Evolutionary conservation across 2,797 vertebrate species (phyloP), one percentile per base, ranked within the genome.

Genomic region (Paratrypauchen microcephalus): DNA sequence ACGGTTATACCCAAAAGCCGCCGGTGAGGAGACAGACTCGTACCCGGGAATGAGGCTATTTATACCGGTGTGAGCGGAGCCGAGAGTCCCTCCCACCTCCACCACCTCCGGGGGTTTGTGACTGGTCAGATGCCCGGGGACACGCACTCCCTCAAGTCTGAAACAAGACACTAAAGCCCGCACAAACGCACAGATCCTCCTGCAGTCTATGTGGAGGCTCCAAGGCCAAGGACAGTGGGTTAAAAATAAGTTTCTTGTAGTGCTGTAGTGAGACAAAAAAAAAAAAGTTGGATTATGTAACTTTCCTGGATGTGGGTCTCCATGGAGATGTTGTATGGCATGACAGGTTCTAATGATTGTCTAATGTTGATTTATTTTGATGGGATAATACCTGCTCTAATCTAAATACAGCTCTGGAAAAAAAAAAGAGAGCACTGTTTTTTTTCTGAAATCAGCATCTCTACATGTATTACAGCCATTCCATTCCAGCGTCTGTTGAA

Each of bases 51-150:
- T 28, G 72, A 67, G 57, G 23, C 60, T 54, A 47, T 64, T 62
- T 62, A 62, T 62, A 62, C 60, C n/a, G 32, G 60, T n/a, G 36
- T 15, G 19, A 24, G 60, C 60, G 5, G 47, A 65, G 48, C 26
- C 26, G 13, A 19, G 60, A 57, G 77, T 24, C 74, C 78, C 89
- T 63, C 86, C 88, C 82, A 50, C 86, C 52, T 11, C 61, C 23
- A 3, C 15, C 23, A 3, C 16, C 56, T 58, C 26, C 24, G 21
- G 24, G 21, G 24, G 21, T 26, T 24, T n/a, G 47, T 26, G 72
- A 80, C 84, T 88, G 82, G 84, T 80, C 79, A 52, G 62, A 56
- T 16, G 56, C 4, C 0, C 8, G 16, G 45, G 54, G 26, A 41
- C 24, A 60, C 63, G 45, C 8, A 2, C 15, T 7, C 48, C 0